These are phyloP conservation scores for Machimus rusticus DNA, from an alignment of 2,888 invertebrate species.

Conservation along the genomic window DNA sequence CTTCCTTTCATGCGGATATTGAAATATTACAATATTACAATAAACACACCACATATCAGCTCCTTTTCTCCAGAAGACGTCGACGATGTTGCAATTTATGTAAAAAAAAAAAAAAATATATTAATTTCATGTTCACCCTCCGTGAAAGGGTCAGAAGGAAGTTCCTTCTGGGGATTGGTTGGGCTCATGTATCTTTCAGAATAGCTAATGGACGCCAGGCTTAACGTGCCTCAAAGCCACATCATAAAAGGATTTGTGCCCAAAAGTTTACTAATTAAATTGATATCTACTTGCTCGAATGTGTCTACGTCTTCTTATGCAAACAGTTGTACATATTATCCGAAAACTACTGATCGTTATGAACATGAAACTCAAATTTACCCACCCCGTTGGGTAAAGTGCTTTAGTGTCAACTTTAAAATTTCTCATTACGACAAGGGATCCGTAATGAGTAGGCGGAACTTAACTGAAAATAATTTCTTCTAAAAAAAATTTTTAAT, in stretches of 20 bases:
- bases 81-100: background rate
- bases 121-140: background rate
- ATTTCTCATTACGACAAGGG: no score
- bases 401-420: background rate
- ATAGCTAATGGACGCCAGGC: background rate
- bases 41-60: background rate
- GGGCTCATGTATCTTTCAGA: background rate
- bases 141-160: background rate
- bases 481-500: background rate
- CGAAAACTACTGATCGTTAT: background rate
- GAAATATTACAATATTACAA: background rate
- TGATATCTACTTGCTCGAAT: background rate
- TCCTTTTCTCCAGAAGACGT: background rate
- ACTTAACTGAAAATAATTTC: background rate
- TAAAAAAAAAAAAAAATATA: background rate
- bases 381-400: background rate
- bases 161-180: background rate
- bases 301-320: background rate
- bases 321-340: background rate
- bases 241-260: background rate
- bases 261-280: constrained; percentile 2
- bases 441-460: background rate
- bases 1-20: background rate
- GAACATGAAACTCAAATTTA: background rate
- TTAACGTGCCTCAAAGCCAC: background rate